These are phyloP conservation scores for Meloidogyne floridensis DNA, from an alignment of 1,140 invertebrate species.

Conservation along the genomic window DNA sequence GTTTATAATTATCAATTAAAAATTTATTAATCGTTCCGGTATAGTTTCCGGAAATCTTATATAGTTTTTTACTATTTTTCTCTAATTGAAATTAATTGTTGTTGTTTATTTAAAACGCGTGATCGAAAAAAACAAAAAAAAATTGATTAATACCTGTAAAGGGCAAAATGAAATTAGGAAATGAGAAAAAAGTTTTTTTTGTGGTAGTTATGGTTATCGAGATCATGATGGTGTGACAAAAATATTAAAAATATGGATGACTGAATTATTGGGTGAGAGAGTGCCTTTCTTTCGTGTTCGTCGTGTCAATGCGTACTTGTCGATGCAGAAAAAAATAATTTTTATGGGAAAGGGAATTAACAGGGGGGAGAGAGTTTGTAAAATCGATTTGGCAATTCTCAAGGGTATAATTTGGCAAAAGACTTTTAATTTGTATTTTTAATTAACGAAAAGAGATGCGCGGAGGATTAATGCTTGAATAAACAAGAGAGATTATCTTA, in stretches of 20 bases:
- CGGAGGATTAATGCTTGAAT: not conserved
- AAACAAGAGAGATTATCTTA: not conserved
- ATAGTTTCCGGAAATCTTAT: too few relatives aligned
- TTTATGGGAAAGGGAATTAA: not conserved
- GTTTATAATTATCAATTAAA: too few relatives aligned
- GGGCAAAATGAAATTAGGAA: not conserved
- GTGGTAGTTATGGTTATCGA: not conserved
- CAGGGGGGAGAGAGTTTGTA: not conserved
- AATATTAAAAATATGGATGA: constrained; percentile 9
- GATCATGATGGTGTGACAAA: constrained; percentile 6
- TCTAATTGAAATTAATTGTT: not conserved
- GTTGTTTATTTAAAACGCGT: not conserved
- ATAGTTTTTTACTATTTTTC: too few relatives aligned
- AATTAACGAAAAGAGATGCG: not conserved
- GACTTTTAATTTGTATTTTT: not conserved
- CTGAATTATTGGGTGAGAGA: not conserved
- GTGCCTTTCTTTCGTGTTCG: not conserved
- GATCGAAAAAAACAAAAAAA: not conserved
- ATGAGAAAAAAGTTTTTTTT: not conserved
- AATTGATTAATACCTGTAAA: not conserved
- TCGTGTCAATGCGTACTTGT: not conserved
- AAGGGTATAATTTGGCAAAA: not conserved
- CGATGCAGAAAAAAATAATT: not conserved
- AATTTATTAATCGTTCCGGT: too few relatives aligned
- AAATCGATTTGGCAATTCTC: not conserved